Conservation (phyloP, 2,797 vertebrate species). For the Buphagus erythrorhynchus region DNA sequence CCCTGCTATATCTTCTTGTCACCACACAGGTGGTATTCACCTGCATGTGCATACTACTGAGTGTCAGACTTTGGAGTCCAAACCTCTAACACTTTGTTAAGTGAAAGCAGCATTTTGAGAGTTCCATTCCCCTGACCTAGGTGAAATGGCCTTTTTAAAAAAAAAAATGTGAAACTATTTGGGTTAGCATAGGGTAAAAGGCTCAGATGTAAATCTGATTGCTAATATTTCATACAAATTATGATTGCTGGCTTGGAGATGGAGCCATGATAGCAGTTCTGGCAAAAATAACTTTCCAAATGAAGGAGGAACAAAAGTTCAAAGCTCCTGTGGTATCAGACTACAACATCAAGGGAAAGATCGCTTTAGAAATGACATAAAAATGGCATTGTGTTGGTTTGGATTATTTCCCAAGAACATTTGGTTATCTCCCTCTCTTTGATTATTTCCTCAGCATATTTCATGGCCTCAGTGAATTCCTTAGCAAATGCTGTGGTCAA, state of each 20-base stretch:
- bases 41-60: rapidly evolving
- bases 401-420: not conserved
- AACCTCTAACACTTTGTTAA: not conserved
- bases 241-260: not conserved
- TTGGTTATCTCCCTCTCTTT: not conserved
- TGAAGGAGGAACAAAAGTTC: not conserved
- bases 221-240: not conserved
- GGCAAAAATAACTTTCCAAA: not conserved
- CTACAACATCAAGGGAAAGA: not conserved
- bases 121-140: not conserved
- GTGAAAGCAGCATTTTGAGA: not conserved
- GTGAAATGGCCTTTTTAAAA: not conserved
- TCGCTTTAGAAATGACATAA: not conserved
- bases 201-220: not conserved
- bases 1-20: not conserved
- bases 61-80: not conserved
- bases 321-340: not conserved
- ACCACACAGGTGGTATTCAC: not conserved
- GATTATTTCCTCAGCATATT: not conserved
- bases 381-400: not conserved
- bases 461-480: not conserved
- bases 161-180: not conserved
- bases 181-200: not conserved
- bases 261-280: not conserved
- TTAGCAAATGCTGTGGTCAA: not conserved